phyloP scores from a whole-genome alignment of 2,888 invertebrate genomes.

The Noctua fimbriata region DNA sequence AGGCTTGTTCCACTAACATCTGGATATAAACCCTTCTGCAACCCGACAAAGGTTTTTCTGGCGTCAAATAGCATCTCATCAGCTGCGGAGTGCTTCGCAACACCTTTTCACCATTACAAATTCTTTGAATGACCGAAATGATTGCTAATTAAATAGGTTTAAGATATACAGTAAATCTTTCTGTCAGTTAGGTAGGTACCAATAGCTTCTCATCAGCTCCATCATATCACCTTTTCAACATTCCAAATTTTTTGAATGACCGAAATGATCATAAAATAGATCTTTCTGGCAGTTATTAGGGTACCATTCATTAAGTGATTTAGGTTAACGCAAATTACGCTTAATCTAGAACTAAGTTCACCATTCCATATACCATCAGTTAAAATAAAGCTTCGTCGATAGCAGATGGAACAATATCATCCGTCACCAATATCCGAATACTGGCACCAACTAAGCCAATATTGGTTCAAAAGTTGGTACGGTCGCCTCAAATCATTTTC shows the following conservation, averaged over 20 bases:
- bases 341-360: constrained; percentile 37
- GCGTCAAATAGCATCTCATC: neutral
- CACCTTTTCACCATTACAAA: neutral
- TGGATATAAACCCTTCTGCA: neutral
- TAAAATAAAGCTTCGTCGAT: neutral
- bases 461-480: constrained; percentile 17
- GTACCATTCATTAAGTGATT: constrained; percentile 2
- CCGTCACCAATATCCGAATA: neutral
- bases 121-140: neutral
- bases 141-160: neutral
- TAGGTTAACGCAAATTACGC: constrained; percentile 26
- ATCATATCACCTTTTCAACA: neutral
- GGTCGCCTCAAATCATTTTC: neutral
- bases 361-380: neutral
- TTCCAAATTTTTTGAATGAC: no score
- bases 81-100: neutral
- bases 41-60: neutral
- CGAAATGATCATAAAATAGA: no score
- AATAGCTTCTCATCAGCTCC: no score
- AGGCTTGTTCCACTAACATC: no score
- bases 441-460: neutral
- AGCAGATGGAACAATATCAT: neutral
- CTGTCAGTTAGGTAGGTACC: no score
- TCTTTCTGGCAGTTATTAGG: no score
- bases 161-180: no score